Evolutionary conservation across 2,797 vertebrate genomes (phyloP), one percentile per base, ranked within the genome.

Genomic region (Lerista edwardsae): DNA sequence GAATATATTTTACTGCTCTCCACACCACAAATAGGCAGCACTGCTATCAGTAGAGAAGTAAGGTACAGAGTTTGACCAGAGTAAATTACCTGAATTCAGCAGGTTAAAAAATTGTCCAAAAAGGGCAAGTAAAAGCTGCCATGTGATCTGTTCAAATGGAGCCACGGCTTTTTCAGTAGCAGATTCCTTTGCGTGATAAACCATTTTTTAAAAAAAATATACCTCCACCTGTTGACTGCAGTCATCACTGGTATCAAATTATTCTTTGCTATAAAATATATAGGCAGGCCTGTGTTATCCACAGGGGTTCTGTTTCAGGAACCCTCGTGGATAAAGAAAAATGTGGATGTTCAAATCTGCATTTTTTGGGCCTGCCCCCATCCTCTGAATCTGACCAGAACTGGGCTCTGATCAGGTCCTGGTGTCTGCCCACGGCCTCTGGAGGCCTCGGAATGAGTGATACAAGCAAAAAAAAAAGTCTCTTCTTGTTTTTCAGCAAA

Each of bases 11-110:
- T 77, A 62, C 31, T 7, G 23, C 65, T 81, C 6, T 61, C 15
- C 29, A 47, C 15, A 36, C 12, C 79, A 67, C 31, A 85, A 51
- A 67, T 39, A 47, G 1, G 59, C 25, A 41, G 11, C 84, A 75
- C 6, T 82, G 86, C 9, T 91, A 90, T 80, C 79, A 25, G 36
- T 12, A 81, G 25, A 29, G 51, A 21, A 19, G 2, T 80, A n/a
- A 11, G 47, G 29, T 39, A 47, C 47, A 55, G 51, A 55, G 14
- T 55, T 55, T 55, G 51, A 44, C 2, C 2, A 11, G 47, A 41
- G 36, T 77, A 59, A 68, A 47, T 47, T 47, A 47, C 47, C 47
- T 47, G 10, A 3, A 55, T 78, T 39, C 23, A 78, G n/a, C 23
- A 47, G 55, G 15, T 47, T 61, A 77, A 51, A 72, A 72, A 12